A percentile compares a stretch with the other conserved stretches of the same genome.
Evolutionary conservation across 2,113 vertebrate genomes (phyloP).

Genomic region (Hiodon tergisus): DNA sequence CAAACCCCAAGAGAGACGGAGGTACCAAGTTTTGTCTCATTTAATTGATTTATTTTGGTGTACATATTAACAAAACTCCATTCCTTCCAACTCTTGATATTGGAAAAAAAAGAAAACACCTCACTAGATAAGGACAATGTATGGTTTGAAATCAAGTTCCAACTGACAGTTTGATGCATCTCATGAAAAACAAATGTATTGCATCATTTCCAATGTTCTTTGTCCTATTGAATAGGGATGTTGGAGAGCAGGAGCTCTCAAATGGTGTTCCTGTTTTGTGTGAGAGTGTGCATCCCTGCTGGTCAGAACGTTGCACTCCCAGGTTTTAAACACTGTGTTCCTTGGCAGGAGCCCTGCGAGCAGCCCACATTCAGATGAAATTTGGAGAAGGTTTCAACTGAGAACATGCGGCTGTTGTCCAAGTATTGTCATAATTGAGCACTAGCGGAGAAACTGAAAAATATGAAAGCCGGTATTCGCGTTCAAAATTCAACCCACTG

Average conservation of each 20-base stretch:
- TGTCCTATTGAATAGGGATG: not conserved
- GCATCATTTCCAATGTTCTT: no score
- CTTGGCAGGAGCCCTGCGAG: not conserved
- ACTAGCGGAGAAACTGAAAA: not conserved
- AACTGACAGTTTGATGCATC: no score
- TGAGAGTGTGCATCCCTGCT: not conserved
- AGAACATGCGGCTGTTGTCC: not conserved
- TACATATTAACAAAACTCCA: no score
- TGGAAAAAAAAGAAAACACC: no score
- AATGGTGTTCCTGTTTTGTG: not conserved
- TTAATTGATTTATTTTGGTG: no score
- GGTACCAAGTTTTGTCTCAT: no score
- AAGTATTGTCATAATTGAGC: no score
- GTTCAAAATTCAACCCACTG: not conserved
- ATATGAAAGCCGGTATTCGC: not conserved
- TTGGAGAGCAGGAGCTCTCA: not conserved
- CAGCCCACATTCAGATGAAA: not conserved
- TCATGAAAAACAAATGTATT: no score
- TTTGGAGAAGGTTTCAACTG: not conserved
- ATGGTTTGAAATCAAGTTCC: no score
- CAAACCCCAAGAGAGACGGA: no score
- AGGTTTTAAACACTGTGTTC: conserved; percentile 4
- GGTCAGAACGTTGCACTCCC: not conserved
- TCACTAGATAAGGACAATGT: no score
- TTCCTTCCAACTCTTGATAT: no score